A percentile compares a stretch with the other conserved stretches of the same genome.
Evolutionary conservation across 2,797 vertebrate species (phyloP).

Genomic region (Paramormyrops hopkinsi): DNA sequence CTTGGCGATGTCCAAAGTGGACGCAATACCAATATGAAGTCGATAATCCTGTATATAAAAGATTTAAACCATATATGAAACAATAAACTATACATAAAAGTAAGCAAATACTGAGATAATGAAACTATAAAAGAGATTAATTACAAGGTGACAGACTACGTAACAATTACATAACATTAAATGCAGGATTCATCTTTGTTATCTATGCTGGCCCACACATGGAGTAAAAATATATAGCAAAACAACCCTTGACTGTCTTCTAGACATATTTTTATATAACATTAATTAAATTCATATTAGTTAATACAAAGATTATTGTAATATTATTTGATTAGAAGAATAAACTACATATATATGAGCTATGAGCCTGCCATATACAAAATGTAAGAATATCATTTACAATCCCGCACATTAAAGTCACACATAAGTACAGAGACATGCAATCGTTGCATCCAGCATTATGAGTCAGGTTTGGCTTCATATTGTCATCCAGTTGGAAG

Average conservation of each 20-base stretch:
- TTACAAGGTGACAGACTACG: not conserved
- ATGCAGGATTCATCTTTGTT: not conserved
- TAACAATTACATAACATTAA: not conserved
- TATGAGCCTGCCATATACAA: not conserved
- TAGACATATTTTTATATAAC: not conserved
- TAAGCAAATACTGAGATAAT: not conserved
- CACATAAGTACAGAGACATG: constrained; percentile 1
- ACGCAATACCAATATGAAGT: not conserved
- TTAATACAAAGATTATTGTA: not conserved
- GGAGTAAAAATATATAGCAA: not conserved
- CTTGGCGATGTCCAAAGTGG: not conserved
- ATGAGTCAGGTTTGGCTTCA: constrained; percentile 2
- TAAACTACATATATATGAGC: not conserved
- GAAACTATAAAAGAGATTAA: not conserved
- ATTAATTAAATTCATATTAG: not conserved
- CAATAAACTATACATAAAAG: not conserved
- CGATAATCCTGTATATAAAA: not conserved
- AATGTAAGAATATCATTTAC: not conserved
- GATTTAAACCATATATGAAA: not conserved
- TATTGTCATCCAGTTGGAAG: not conserved
- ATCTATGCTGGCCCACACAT: not conserved
- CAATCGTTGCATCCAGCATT: not conserved
- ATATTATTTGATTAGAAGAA: not conserved
- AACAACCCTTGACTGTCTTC: not conserved
- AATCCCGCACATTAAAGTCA: not conserved